phyloP scores from a whole-genome alignment of 2,797 vertebrate genomes.

The Labeo calbasu region DNA sequence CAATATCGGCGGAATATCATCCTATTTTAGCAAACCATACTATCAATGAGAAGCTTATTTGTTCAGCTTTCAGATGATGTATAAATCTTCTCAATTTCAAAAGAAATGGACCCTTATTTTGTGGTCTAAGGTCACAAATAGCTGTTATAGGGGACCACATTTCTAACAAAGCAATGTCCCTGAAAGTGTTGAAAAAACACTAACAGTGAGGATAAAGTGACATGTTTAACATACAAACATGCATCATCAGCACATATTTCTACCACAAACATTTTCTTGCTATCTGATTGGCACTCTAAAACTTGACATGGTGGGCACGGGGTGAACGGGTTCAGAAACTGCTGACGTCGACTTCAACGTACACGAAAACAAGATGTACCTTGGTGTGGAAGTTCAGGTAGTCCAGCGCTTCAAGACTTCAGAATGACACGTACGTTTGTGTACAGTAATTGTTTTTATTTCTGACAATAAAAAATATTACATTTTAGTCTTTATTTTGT shows the following conservation, averaged over 20 bases:
- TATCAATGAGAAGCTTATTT: no score
- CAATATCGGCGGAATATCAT: no score
- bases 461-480: neutral
- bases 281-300: slow-evolving; percentile 6
- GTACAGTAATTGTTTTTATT: neutral
- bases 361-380: neutral
- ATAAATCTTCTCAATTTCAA: no score
- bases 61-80: no score
- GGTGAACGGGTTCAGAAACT: slow-evolving; percentile 7
- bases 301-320: neutral
- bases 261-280: slow-evolving; percentile 64
- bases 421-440: neutral
- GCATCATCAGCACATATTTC: slow-evolving; percentile 62
- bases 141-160: neutral
- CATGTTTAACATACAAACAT: slow-evolving; percentile 64
- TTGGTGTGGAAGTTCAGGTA: neutral
- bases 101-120: no score
- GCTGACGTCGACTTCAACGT: neutral
- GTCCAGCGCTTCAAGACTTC: neutral
- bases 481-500: neutral
- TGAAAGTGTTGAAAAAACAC: slow-evolving; percentile 14
- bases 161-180: neutral
- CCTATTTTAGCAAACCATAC: no score
- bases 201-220: slow-evolving; percentile 50
- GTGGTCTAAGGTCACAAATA: no score